These are phyloP conservation scores for Prietella phreatophila DNA, from an alignment of 2,113 vertebrate genomes.

Conservation along the genomic window DNA sequence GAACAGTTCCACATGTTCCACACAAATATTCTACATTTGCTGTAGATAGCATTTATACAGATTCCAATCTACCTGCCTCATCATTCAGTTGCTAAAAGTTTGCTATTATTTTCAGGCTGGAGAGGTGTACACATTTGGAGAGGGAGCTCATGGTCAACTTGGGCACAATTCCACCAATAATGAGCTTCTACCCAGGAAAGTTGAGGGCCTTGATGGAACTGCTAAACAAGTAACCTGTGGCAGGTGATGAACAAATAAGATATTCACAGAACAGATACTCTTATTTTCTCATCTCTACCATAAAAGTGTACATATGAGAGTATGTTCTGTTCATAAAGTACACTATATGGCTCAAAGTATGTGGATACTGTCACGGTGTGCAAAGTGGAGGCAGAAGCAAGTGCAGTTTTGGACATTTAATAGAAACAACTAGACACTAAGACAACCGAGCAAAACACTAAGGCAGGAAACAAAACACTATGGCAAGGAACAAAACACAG, in stretches of 20 bases:
- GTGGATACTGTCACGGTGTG: no score
- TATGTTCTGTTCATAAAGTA: no score
- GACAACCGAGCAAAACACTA: no score
- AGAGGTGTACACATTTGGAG: slow-evolving; percentile 93
- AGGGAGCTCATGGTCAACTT: slow-evolving; percentile 87
- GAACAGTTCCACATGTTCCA: not conserved
- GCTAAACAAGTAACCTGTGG: slow-evolving; percentile 88
- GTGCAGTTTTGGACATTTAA: no score
- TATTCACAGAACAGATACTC: not conserved
- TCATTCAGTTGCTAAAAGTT: not conserved
- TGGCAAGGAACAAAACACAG: no score
- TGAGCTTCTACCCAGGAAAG: slow-evolving; percentile 82
- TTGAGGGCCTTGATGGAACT: slow-evolving; percentile 81
- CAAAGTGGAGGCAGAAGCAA: no score
- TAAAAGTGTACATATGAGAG: not conserved
- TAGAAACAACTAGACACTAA: no score
- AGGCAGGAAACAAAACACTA: no score
- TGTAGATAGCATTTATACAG: not conserved
- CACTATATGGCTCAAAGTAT: not conserved
- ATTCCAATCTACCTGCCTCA: not conserved
- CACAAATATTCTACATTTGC: not conserved
- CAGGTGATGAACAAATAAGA: slow-evolving; percentile 69
- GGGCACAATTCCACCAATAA: slow-evolving; percentile 84
- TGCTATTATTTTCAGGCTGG: slow-evolving; percentile 72
- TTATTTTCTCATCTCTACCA: no score